Conservation (phyloP, 2,888 invertebrate genomes). For the Drosophila macrothrix region DNA sequence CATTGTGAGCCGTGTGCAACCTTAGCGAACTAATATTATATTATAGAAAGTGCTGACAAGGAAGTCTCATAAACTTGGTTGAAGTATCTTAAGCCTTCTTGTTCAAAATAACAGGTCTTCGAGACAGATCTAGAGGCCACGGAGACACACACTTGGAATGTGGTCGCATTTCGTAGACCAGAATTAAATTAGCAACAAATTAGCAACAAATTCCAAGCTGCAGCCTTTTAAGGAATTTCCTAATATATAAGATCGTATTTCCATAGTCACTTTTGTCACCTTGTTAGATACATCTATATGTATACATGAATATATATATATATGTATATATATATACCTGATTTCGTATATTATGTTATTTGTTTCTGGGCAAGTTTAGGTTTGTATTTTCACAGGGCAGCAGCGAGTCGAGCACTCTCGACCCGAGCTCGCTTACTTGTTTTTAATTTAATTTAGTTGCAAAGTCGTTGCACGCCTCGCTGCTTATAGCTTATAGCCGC, state of each 20-base stretch:
- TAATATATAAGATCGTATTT: not conserved
- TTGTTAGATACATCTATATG: too few species aligned
- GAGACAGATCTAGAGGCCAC: not conserved
- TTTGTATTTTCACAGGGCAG: slow-evolving; percentile 1
- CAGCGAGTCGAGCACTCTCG: slow-evolving; percentile 1
- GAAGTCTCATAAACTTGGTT: not conserved
- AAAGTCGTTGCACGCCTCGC: slow-evolving; percentile 63
- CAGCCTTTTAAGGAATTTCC: not conserved
- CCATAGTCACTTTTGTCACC: too few species aligned
- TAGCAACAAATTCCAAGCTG: too few species aligned
- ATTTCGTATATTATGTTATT: not conserved
- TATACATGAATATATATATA: not conserved
- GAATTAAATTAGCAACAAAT: too few species aligned
- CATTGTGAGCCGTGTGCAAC: slow-evolving; percentile 39
- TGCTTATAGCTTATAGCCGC: slow-evolving; percentile 39
- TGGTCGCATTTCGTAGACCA: not conserved
- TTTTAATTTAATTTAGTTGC: slow-evolving; percentile 75
- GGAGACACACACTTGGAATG: not conserved
- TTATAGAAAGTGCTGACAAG: not conserved
- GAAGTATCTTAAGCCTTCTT: not conserved
- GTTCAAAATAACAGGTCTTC: not conserved
- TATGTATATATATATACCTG: not conserved
- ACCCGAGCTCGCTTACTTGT: not conserved
- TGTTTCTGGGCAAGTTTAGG: not conserved
- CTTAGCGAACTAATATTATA: slow-evolving; percentile 57